Percentiles rank a stretch among this genome's conserved stretches.
These are phyloP conservation scores for Odontamblyopus lacepedii DNA, from an alignment of 2,797 vertebrate genomes.

Conservation along the genomic window DNA sequence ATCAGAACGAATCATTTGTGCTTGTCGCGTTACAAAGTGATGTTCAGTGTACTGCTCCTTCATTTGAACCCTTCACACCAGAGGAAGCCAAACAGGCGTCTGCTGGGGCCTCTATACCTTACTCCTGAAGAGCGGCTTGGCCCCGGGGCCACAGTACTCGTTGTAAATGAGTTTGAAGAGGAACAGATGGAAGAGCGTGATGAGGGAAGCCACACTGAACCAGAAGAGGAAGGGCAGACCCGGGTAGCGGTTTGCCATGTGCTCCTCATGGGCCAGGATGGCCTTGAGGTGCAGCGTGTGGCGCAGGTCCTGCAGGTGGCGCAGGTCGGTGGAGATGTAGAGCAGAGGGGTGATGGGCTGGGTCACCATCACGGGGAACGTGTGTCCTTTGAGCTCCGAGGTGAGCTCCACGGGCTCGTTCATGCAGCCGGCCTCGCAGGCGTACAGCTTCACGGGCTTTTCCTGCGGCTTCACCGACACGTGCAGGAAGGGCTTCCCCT, in stretches of 20 bases:
- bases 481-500: constrained; percentile 91
- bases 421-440: constrained; percentile 94
- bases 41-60: background rate
- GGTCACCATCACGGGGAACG: constrained; percentile 93
- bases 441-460: constrained; percentile 87
- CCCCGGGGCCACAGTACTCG: constrained; percentile 95
- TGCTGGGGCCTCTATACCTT: constrained; percentile 83
- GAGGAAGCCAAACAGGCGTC: background rate
- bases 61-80: constrained; percentile 33
- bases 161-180: constrained; percentile 99
- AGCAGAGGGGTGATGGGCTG: constrained; percentile 94
- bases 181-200: constrained; percentile 97
- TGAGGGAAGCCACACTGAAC: constrained; percentile 97
- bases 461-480: constrained; percentile 91
- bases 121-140: constrained; percentile 96
- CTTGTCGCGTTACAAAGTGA: background rate
- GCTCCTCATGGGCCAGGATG: constrained; percentile 96
- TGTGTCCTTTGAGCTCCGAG: constrained; percentile 86
- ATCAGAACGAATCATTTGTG: background rate
- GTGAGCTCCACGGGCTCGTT: constrained; percentile 96
- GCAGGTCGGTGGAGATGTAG: constrained; percentile 93
- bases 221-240: constrained; percentile 97
- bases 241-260: constrained; percentile 96
- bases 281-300: constrained; percentile 96
- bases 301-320: constrained; percentile 91